Percentiles rank a stretch among this genome's conserved stretches.
These are phyloP conservation scores for Merluccius polli DNA, from an alignment of 2,797 vertebrate species.

Conservation along the genomic window DNA sequence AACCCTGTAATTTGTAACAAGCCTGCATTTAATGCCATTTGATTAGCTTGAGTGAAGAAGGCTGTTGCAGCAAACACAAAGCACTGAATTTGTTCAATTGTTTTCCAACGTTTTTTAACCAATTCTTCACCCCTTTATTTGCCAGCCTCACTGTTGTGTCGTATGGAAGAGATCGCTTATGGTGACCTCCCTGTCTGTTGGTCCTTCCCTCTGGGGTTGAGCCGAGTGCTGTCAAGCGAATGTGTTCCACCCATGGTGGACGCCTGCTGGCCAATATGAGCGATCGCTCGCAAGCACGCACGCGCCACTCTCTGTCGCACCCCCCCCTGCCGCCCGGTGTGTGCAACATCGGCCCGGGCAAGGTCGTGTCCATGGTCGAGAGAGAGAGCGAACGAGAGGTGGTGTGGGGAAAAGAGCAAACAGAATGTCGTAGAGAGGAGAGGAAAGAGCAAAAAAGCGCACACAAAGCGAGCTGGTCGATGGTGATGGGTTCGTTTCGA, in stretches of 20 bases:
- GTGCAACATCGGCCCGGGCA: slow-evolving; percentile 23
- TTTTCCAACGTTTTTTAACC: slow-evolving; percentile 87
- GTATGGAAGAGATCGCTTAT: slow-evolving; percentile 91
- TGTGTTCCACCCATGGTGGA: slow-evolving; percentile 83
- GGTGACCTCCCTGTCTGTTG: slow-evolving; percentile 93
- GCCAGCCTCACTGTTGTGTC: slow-evolving; percentile 99
- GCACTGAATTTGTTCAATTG: slow-evolving; percentile 70
- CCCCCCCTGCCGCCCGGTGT: slow-evolving; percentile 60
- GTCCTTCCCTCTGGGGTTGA: slow-evolving; percentile 98
- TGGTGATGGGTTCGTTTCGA: slow-evolving; percentile 72
- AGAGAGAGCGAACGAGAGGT: slow-evolving; percentile 53
- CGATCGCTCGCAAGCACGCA: slow-evolving; percentile 55
- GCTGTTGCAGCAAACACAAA: slow-evolving; percentile 38
- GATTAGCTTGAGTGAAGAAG: slow-evolving; percentile 18
- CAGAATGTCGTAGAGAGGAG: slow-evolving; percentile 73
- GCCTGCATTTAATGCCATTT: slow-evolving; percentile 44
- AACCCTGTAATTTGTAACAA: slow-evolving; percentile 26
- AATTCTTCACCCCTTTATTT: slow-evolving; percentile 99
- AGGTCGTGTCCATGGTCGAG: slow-evolving; percentile 39
- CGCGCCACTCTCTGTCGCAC: slow-evolving; percentile 1
- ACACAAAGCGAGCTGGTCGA: slow-evolving; percentile 48
- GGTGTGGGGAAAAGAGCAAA: slow-evolving; percentile 54
- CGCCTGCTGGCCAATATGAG: slow-evolving; percentile 73
- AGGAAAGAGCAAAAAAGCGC: slow-evolving; percentile 70
- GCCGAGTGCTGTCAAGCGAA: slow-evolving; percentile 91